Evolutionary conservation across 2,888 invertebrate genomes (phyloP).

Genomic region (Parelbella ahira): DNA sequence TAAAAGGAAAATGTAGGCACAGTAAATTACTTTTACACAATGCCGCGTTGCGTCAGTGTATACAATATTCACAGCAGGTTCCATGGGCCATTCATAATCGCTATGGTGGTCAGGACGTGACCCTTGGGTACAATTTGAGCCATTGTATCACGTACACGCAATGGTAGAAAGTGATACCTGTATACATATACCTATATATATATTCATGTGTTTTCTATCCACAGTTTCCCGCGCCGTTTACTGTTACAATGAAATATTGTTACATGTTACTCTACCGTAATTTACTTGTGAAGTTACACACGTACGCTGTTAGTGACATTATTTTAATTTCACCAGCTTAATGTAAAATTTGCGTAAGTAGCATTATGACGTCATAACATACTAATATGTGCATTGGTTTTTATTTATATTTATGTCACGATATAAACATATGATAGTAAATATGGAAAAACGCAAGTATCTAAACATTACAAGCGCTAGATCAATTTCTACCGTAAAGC

Average conservation of each 20-base stretch:
- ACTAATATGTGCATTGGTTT: no score
- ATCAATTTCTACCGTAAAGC: no score
- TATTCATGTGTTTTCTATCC: conserved; percentile 28
- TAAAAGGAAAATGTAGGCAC: no score
- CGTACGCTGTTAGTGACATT: conserved; percentile 1
- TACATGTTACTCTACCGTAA: conserved; percentile 6
- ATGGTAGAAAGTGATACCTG: conserved; percentile 35
- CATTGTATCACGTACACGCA: conserved; percentile 31
- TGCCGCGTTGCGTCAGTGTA: conserved; percentile 14
- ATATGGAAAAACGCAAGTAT: no score
- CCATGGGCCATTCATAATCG: conserved; percentile 27
- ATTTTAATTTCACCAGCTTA: no score
- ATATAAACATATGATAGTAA: no score
- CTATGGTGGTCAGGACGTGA: conserved; percentile 24
- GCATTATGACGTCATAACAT: no score
- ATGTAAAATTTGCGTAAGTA: no score
- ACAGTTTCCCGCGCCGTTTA: conserved; percentile 15
- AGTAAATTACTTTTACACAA: conserved; percentile 4
- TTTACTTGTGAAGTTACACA: background rate
- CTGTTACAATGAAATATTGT: conserved; percentile 14
- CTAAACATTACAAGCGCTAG: no score
- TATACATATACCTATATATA: no score
- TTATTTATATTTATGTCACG: no score
- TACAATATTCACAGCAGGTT: conserved; percentile 22
- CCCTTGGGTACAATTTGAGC: conserved; percentile 26